Conservation (phyloP, 1,140 invertebrate genomes). For the Apis laboriosa region DNA sequence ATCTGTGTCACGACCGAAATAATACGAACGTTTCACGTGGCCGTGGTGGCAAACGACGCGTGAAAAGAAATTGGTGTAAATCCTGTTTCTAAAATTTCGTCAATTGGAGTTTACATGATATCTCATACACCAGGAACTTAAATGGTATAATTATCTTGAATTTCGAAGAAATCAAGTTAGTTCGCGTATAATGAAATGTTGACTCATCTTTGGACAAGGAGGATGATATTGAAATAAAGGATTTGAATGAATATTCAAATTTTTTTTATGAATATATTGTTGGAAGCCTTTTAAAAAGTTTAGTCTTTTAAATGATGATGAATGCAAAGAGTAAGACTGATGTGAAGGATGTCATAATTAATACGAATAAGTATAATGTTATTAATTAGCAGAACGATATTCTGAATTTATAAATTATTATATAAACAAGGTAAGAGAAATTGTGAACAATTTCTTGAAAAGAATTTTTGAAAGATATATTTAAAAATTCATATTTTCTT, state of each 20-base stretch:
- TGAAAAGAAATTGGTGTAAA: neutral
- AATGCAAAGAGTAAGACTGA: too few relatives aligned
- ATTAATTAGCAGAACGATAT: neutral
- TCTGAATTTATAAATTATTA: neutral
- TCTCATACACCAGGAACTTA: neutral
- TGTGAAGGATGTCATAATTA: too few relatives aligned
- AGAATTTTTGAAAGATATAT: too few relatives aligned
- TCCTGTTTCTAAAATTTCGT: constrained; percentile 20
- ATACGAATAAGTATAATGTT: too few relatives aligned
- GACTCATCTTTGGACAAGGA: neutral
- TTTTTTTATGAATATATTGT: neutral
- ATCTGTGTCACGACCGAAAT: constrained; percentile 61
- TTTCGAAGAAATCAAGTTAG: neutral
- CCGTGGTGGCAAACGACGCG: constrained; percentile 26
- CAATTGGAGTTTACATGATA: neutral
- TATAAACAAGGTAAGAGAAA: too few relatives aligned
- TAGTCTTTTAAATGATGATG: too few relatives aligned
- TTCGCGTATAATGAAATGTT: too few relatives aligned
- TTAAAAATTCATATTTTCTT: too few relatives aligned
- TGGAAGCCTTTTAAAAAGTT: too few relatives aligned
- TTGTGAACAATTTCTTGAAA: too few relatives aligned
- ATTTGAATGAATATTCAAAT: neutral
- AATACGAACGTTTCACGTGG: constrained; percentile 37
- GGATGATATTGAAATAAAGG: neutral
- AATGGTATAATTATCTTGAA: neutral